A percentile compares a stretch with the other conserved stretches of the same genome.
Conservation (phyloP, 2,888 invertebrate genomes). For the Drosophila mimica region DNA sequence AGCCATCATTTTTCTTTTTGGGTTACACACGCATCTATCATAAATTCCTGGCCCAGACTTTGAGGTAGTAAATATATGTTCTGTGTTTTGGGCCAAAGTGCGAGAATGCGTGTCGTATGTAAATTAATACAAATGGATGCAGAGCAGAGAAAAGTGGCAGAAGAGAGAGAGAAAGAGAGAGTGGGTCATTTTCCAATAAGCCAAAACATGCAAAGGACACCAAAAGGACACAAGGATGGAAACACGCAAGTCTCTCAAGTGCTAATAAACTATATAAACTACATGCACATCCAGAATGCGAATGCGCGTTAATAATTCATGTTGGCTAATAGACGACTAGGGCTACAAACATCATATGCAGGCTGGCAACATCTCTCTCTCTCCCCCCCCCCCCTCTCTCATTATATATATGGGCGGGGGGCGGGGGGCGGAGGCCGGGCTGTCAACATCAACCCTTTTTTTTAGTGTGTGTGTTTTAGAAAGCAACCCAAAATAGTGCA, state of each 20-base stretch:
- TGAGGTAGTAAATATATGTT: background rate
- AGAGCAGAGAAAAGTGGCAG: slow-evolving; percentile 10
- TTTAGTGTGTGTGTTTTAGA: slow-evolving; percentile 4
- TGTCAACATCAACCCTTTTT: slow-evolving; percentile 77
- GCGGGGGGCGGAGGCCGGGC: slow-evolving; percentile 27
- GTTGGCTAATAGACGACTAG: slow-evolving; percentile 65
- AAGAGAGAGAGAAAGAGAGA: slow-evolving; percentile 18
- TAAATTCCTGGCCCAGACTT: slow-evolving; percentile 35
- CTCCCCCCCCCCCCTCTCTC: background rate
- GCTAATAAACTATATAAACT: slow-evolving; percentile 81
- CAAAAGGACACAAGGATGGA: slow-evolving; percentile 64
- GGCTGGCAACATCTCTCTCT: slow-evolving; percentile 29
- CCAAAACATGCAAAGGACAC: slow-evolving; percentile 74
- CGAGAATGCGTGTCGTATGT: slow-evolving; percentile 81
- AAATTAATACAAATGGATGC: slow-evolving; percentile 71
- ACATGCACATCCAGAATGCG: slow-evolving; percentile 65
- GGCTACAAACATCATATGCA: slow-evolving; percentile 71
- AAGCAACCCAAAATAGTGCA: slow-evolving; percentile 40
- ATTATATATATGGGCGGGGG: slow-evolving; percentile 14
- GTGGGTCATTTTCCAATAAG: slow-evolving; percentile 52
- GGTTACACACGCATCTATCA: slow-evolving; percentile 63
- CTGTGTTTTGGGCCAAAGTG: slow-evolving; percentile 45
- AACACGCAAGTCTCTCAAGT: slow-evolving; percentile 64
- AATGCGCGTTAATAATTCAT: slow-evolving; percentile 77
- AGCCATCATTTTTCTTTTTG: slow-evolving; percentile 22